phyloP scores from a whole-genome alignment of 2,113 vertebrate genomes.

The Thunnus maccoyii region DNA sequence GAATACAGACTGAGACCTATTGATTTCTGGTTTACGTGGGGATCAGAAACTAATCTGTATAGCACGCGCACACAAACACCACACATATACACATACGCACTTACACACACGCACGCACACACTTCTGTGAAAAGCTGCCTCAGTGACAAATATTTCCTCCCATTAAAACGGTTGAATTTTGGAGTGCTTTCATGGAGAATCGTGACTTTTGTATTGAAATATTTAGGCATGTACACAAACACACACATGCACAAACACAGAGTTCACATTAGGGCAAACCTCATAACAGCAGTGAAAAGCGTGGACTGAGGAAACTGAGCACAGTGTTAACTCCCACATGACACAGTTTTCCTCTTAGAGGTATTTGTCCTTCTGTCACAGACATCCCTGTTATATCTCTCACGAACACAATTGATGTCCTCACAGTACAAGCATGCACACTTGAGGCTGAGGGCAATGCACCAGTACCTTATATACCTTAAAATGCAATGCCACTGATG shows the following conservation, averaged over 20 bases:
- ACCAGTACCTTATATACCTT: too few relatives aligned
- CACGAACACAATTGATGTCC: not conserved
- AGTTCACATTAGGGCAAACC: slow-evolving; percentile 5
- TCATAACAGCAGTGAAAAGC: not conserved
- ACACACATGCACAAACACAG: not conserved
- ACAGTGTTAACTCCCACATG: not conserved
- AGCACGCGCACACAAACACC: slow-evolving; percentile 24
- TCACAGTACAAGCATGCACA: not conserved
- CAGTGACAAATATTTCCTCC: not conserved
- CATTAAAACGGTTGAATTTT: slow-evolving; percentile 13
- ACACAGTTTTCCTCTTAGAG: not conserved
- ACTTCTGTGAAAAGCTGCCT: not conserved
- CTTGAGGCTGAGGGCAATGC: too few relatives aligned
- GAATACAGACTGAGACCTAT: slow-evolving; percentile 67
- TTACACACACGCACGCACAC: not conserved
- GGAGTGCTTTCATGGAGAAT: slow-evolving; percentile 18
- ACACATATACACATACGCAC: not conserved
- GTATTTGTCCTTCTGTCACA: not conserved
- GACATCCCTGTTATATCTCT: not conserved
- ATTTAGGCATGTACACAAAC: not conserved
- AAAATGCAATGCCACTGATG: too few relatives aligned
- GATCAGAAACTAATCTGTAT: slow-evolving; percentile 72
- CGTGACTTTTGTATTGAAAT: not conserved
- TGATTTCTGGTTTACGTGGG: slow-evolving; percentile 72
- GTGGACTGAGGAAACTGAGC: not conserved